Base-by-base conservation (phyloP, 2,113 vertebrate genomes). In the Tragelaphus imberbis region DNA sequence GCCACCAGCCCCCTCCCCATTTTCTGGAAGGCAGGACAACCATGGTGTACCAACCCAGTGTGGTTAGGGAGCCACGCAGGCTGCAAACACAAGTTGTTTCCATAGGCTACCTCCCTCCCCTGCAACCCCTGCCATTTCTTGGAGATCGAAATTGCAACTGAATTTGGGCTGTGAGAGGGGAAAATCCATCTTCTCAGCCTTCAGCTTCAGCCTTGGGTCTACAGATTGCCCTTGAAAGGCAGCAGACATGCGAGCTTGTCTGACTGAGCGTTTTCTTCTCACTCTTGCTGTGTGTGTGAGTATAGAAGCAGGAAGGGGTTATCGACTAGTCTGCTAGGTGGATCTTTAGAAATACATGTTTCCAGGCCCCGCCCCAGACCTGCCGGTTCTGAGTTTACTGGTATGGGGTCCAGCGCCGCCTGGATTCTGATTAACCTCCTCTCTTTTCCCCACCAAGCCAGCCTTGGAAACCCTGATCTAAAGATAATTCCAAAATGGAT, bases 201-300 rank as follows among this genome's bases (percentile, higher is more conserved):
- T 16, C 30, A n/a, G 65, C n/a, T 3, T 28, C 56, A 33, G 79
- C 88, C 51, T 44, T 15, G 59, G 53, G 68, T 33, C 53, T 30
- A 15, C 21, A 44, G n/a, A 16, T 33, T 1, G n/a, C 61, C 51
- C 28, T 47, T 3, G 8, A 25, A 23, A 79, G n/a, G 53, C 4
- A 2, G 81, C 77, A 30, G 44, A 36, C 11, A 2, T 7, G 19
- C 65, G 27, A 53, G 27, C n/a, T 33, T 49, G 40, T 40, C 58
- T 56, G 3, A 27, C 6, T 25, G 17, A 84, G 68, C 21, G 3
- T 65, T 75, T 95, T 51, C 51, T 92, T 68, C 58, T 61, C 15
- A 0, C 16, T 5, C 36, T 68, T 15, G 0, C 13, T 5, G 4
- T 10, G 51, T 21, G 36, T 17, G 63, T 68, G 23, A 8, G 19